Evolutionary conservation across 2,888 invertebrate species (phyloP).

Genomic region (Balanococcus diminutus): DNA sequence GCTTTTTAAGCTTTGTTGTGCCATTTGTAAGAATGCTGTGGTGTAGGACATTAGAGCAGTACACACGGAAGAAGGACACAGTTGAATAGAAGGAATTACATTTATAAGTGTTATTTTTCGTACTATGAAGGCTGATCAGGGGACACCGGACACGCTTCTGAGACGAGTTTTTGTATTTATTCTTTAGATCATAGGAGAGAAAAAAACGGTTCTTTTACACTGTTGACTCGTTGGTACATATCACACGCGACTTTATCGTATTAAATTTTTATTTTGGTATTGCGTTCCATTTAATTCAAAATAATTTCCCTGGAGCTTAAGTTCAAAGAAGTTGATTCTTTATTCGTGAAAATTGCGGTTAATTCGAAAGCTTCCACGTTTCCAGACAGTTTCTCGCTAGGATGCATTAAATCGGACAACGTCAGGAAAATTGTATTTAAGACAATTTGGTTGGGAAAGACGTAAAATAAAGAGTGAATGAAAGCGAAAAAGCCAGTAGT

Average conservation of each 20-base stretch:
- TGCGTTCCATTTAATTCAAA: constrained; percentile 23
- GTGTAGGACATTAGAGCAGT: neutral
- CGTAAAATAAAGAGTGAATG: neutral
- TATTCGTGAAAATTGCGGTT: constrained; percentile 25
- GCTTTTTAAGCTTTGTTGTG: neutral
- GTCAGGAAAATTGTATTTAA: constrained; percentile 30
- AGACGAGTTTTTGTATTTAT: neutral
- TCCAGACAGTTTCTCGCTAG: neutral
- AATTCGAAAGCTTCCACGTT: constrained; percentile 29
- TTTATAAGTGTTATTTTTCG: neutral
- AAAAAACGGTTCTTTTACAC: neutral
- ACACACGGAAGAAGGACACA: neutral
- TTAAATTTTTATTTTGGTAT: constrained; percentile 33
- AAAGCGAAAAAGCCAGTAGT: constrained; percentile 1
- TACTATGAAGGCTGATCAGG: no score
- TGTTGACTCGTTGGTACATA: neutral
- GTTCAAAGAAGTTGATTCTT: constrained; percentile 14
- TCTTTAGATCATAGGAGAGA: neutral
- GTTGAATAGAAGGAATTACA: neutral
- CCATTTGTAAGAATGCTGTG: neutral
- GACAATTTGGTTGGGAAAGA: constrained; percentile 10
- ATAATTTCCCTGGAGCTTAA: constrained; percentile 24
- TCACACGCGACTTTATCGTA: constrained; percentile 4
- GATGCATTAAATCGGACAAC: constrained; percentile 21
- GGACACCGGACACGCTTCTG: neutral